Conservation (phyloP, 1,140 invertebrate species). For the Hormaphis cornu region DNA sequence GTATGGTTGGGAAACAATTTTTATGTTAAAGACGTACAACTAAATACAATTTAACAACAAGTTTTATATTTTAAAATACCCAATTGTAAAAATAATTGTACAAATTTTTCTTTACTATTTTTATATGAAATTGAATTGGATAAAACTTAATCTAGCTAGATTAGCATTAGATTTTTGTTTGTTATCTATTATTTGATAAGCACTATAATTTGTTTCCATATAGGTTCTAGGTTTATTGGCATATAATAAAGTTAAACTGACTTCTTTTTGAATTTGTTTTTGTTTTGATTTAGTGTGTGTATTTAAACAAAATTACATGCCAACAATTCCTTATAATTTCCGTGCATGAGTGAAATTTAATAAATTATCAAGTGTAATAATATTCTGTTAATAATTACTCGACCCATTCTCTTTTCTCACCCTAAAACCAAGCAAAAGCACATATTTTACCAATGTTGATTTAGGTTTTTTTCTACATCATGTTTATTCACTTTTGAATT, state of each 20-base stretch:
- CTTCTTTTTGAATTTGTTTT: slow-evolving; percentile 1
- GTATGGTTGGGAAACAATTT: slow-evolving; percentile 20
- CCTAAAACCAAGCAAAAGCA: too few species aligned
- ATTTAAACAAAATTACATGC: too few species aligned
- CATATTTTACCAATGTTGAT: too few species aligned
- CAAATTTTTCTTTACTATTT: slow-evolving; percentile 32
- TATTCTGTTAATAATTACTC: too few species aligned
- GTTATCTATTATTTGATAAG: slow-evolving; percentile 31
- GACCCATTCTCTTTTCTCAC: too few species aligned
- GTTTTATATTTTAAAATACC: slow-evolving; percentile 24
- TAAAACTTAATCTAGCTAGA: slow-evolving; percentile 16
- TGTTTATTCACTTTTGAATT: neutral
- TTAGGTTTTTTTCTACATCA: too few species aligned
- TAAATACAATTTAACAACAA: slow-evolving; percentile 2
- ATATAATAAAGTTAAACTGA: slow-evolving; percentile 31
- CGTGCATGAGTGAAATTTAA: too few species aligned
- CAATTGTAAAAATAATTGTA: slow-evolving; percentile 27
- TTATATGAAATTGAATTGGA: slow-evolving; percentile 24
- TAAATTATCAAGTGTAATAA: too few species aligned
- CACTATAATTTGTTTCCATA: slow-evolving; percentile 26
- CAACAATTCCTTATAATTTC: too few species aligned
- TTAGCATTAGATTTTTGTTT: slow-evolving; percentile 26
- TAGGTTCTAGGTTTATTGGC: slow-evolving; percentile 27
- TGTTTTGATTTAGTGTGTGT: neutral
- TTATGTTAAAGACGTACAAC: slow-evolving; percentile 12